phyloP scores from a whole-genome alignment of 1,140 invertebrate genomes.

The Drosophila teissieri region DNA sequence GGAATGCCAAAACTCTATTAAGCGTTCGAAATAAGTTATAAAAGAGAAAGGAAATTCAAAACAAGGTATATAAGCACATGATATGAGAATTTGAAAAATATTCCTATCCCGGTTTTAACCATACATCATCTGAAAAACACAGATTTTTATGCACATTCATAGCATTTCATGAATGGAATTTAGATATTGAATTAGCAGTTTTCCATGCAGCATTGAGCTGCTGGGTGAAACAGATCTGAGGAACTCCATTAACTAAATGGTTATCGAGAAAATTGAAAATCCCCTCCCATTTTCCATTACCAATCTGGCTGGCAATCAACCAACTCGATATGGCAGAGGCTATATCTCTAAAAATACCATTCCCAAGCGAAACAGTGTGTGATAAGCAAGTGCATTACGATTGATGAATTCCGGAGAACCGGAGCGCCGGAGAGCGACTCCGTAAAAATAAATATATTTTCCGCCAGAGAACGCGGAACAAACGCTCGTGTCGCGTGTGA shows the following conservation, averaged over 20 bases:
- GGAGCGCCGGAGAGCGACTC: constrained; percentile 16
- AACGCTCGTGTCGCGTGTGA: constrained; percentile 15
- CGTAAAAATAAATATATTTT: constrained; percentile 25
- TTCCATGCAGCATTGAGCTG: background rate
- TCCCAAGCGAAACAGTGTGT: constrained; percentile 38
- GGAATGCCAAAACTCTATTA: background rate
- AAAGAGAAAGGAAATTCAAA: background rate
- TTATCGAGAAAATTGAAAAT: too few species aligned
- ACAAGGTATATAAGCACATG: background rate
- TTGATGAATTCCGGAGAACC: constrained; percentile 16
- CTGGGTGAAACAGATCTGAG: background rate
- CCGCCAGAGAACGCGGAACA: constrained; percentile 38
- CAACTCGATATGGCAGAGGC: constrained; percentile 51
- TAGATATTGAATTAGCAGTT: background rate
- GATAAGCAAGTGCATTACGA: constrained; percentile 64
- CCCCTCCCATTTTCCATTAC: constrained; percentile 35
- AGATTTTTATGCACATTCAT: too few species aligned
- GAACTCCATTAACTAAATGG: constrained; percentile 9
- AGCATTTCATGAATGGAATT: background rate
- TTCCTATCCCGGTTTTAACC: too few species aligned
- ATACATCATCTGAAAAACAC: too few species aligned
- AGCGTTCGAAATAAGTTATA: too few species aligned
- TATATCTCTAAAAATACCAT: constrained; percentile 53
- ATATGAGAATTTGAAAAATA: too few species aligned
- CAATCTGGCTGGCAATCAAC: constrained; percentile 54